phyloP scores from a whole-genome alignment of 2,113 vertebrate species.

The Tiliqua scincoides region DNA sequence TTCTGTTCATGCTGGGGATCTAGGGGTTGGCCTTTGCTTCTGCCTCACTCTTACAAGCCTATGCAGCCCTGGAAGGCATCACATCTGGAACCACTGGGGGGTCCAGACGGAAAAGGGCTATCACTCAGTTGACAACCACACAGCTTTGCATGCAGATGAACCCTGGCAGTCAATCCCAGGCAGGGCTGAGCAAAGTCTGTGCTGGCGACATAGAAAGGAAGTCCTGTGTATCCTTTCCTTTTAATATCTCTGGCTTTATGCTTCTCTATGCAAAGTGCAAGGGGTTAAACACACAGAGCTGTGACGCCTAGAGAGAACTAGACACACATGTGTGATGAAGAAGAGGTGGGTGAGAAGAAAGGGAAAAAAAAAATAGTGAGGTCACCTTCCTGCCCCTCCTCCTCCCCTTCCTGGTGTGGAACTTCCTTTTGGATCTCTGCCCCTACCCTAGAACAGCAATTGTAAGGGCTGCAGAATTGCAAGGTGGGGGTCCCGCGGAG shows the following conservation, averaged over 20 bases:
- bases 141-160: too few species aligned
- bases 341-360: neutral
- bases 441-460: neutral
- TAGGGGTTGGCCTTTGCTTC: too few species aligned
- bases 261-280: neutral
- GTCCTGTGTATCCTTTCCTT: too few species aligned
- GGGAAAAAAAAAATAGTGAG: neutral
- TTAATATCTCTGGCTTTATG: neutral
- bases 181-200: too few species aligned
- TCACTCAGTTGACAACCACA: too few species aligned
- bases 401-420: neutral
- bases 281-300: neutral
- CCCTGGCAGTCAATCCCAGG: too few species aligned
- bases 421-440: neutral
- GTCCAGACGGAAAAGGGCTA: too few species aligned
- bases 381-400: conserved; percentile 17
- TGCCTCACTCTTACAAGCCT: too few species aligned
- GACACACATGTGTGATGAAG: neutral
- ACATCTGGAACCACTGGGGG: too few species aligned
- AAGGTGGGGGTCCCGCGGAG: neutral
- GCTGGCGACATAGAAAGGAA: too few species aligned
- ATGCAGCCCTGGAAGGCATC: too few species aligned
- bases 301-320: neutral
- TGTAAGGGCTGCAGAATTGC: neutral
- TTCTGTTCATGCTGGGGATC: too few species aligned